phyloP scores from a whole-genome alignment of 2,797 vertebrate species.

The Channa striata region DNA sequence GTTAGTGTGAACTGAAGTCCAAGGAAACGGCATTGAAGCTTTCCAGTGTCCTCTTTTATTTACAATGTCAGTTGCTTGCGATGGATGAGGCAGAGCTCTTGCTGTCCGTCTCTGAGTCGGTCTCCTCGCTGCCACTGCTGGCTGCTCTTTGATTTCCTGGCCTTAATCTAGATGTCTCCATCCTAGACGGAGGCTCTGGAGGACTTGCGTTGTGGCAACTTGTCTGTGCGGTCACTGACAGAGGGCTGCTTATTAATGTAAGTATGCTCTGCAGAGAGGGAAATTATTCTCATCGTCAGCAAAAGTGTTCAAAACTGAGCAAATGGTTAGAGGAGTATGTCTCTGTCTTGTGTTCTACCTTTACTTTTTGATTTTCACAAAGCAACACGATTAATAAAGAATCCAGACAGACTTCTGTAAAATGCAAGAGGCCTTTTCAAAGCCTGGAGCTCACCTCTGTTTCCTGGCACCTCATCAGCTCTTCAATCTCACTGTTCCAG shows the following conservation, averaged over 20 bases:
- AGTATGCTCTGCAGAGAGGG: conserved; percentile 47
- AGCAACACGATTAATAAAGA: neutral
- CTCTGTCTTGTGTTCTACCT: too few species aligned
- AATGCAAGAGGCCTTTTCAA: neutral
- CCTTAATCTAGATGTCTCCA: conserved; percentile 46
- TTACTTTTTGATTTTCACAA: neutral
- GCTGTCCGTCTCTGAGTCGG: conserved; percentile 78
- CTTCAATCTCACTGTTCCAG: conserved; percentile 81
- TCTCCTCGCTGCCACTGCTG: conserved; percentile 72
- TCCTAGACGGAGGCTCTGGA: conserved; percentile 32
- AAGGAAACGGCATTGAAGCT: neutral
- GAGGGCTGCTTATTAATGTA: conserved; percentile 22
- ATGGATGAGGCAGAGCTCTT: conserved; percentile 75
- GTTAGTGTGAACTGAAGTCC: neutral
- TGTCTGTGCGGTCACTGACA: conserved; percentile 24
- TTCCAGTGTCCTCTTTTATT: conserved; percentile 9
- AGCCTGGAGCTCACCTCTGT: conserved; percentile 52
- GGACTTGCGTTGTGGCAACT: conserved; percentile 32
- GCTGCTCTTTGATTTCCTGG: conserved; percentile 34
- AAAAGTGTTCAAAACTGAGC: neutral
- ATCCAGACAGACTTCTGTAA: neutral
- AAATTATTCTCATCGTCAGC: neutral
- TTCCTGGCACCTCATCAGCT: conserved; percentile 80
- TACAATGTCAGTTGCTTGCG: conserved; percentile 64
- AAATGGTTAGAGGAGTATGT: neutral